A percentile compares a stretch with the other conserved stretches of the same genome.
phyloP scores from a whole-genome alignment of 2,888 invertebrate genomes.

The Byasa hedistus region DNA sequence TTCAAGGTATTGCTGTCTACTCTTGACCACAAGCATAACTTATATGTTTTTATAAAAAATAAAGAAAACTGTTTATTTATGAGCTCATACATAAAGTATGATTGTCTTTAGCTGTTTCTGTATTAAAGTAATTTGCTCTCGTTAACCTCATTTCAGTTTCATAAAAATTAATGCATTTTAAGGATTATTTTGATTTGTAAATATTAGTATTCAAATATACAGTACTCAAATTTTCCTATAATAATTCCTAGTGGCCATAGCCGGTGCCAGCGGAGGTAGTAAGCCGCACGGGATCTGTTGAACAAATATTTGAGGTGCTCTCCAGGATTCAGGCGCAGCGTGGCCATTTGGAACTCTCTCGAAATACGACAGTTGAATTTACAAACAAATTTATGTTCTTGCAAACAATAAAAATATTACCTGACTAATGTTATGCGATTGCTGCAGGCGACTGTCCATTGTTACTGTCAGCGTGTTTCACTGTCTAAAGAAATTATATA shows the following conservation, averaged over 20 bases:
- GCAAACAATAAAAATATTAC: background rate
- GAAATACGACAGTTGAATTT: constrained; percentile 19
- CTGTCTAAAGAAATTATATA: background rate
- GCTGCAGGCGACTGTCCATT: background rate
- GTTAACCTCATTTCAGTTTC: too few relatives aligned
- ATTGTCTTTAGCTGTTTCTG: too few relatives aligned
- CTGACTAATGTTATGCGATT: background rate
- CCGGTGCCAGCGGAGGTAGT: background rate
- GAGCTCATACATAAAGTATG: too few relatives aligned
- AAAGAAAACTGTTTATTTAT: too few relatives aligned
- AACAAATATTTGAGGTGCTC: constrained; percentile 38
- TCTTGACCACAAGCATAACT: too few relatives aligned
- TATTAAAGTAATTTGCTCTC: too few relatives aligned
- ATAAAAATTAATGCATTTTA: background rate
- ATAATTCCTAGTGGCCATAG: background rate
- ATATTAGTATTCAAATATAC: background rate
- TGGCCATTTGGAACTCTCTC: constrained; percentile 22
- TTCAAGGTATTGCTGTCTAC: too few relatives aligned
- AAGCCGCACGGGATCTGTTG: constrained; percentile 33
- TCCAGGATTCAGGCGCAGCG: constrained; percentile 27
- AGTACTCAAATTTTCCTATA: background rate
- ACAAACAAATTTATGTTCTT: constrained; percentile 9
- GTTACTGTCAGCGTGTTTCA: background rate
- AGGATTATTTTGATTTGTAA: background rate
- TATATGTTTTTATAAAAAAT: too few relatives aligned